These are phyloP conservation scores for Zaprionus ghesquierei DNA, from an alignment of 1,140 invertebrate genomes.

Conservation along the genomic window DNA sequence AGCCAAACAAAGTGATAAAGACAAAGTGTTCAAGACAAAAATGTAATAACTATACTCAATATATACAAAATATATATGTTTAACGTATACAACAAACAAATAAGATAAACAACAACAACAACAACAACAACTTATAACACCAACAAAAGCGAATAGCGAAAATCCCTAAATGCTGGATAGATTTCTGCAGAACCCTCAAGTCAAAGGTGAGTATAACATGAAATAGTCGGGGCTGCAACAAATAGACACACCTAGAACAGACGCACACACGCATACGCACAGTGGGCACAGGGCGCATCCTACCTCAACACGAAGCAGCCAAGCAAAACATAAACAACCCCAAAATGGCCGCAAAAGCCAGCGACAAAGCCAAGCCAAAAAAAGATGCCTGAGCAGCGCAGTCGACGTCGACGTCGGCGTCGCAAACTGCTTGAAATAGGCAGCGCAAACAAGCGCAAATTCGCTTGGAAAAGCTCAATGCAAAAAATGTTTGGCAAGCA, in stretches of 20 bases:
- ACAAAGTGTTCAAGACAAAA: slow-evolving; percentile 78
- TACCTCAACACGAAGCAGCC: slow-evolving; percentile 70
- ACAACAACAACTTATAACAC: slow-evolving; percentile 21
- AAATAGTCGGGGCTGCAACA: slow-evolving; percentile 17
- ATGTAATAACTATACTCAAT: slow-evolving; percentile 60
- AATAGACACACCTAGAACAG: slow-evolving; percentile 43
- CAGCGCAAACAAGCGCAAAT: slow-evolving; percentile 54
- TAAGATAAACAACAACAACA: slow-evolving; percentile 8
- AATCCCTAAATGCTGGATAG: slow-evolving; percentile 25
- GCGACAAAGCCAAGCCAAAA: slow-evolving; percentile 4
- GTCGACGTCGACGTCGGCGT: slow-evolving; percentile 6
- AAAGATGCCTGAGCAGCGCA: slow-evolving; percentile 2
- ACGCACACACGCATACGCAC: neutral
- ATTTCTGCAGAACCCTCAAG: slow-evolving; percentile 42
- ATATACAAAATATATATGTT: slow-evolving; percentile 17
- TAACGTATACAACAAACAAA: slow-evolving; percentile 44
- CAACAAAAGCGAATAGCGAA: slow-evolving; percentile 1
- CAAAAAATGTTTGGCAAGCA: slow-evolving; percentile 50
- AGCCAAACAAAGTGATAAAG: slow-evolving; percentile 76
- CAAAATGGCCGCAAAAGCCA: slow-evolving; percentile 49
- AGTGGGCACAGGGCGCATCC: slow-evolving; percentile 46
- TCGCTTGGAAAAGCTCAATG: slow-evolving; percentile 68
- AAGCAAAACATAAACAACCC: slow-evolving; percentile 75
- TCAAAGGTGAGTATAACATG: slow-evolving; percentile 59
- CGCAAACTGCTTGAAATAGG: slow-evolving; percentile 62